Base-by-base conservation (phyloP, 2,888 invertebrate species). In the Onchidella celtica region DNA sequence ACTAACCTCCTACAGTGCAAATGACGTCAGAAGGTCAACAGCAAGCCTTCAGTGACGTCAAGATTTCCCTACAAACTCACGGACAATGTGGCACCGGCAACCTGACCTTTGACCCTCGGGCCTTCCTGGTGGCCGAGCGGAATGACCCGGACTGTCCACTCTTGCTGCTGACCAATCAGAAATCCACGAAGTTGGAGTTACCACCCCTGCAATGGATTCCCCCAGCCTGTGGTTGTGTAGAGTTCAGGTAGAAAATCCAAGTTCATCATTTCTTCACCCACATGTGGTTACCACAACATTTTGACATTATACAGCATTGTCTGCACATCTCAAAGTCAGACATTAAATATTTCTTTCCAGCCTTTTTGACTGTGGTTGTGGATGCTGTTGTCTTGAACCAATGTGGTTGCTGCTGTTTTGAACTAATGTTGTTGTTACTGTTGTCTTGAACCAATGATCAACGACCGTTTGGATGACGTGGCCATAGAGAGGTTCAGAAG, bases 191-290 rank as follows among this genome's bases (percentile, higher is more conserved):
- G 79, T 65, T 79, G 21, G 77, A 76, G 3, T 81, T 87, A 59
- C 79, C 77, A 57, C 75, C 78, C 17, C 78, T 88, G 32, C 75
- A 27, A 2, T 88, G 88, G 88, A 85, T 68, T 27, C 82, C 86
- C n/a, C 88, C 88, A 21, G 24, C 59, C 14, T 88, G 88, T 79
- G 87, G 87, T 47, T 88, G 88, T 65, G 75, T 86, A 27, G 78
- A 73, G 38, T 79, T 88, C 61, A 86, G 86, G 87, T 87, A 79
- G 34, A 34, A n/a, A n/a, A n/a, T n/a, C n/a, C n/a, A n/a, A n/a
- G n/a, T n/a, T n/a, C n/a, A 11, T 47, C 47, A 47, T 47, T 47
- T 47, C 17, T 47, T 47, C 17, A n/a, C n/a, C n/a, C n/a, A 17
- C 3, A 38, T 36, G 24, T 2, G 1, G 21, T 27, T 24, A 24